Evolutionary conservation across 2,113 vertebrate species (phyloP), one percentile per base, ranked within the genome.

Genomic region (Nycticorax nycticorax): DNA sequence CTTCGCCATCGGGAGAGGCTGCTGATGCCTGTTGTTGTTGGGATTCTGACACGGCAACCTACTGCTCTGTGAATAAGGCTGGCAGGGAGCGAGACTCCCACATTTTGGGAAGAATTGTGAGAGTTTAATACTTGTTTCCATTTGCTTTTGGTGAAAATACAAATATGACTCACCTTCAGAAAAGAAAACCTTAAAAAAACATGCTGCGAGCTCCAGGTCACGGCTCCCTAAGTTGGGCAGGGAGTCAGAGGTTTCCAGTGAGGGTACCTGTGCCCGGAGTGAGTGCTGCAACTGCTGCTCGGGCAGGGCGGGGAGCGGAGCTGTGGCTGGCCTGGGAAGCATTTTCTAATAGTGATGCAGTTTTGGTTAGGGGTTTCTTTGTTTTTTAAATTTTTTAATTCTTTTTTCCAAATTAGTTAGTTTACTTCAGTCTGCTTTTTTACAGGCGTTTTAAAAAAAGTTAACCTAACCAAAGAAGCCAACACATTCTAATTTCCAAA

Each of bases 21-120:
- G 52, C 32, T 0, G 1, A 63, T 37, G 27, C 26, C 35, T 37
- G 26, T 32, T 0, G 0, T 17, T 26, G 15, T 1, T 43, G 41
- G 37, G 5, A 53, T 87, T 76, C 50, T 63, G 55, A 67, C 14
- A 23, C 2, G 9, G 12, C 32, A 85, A 48, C 9, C 13, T 80
- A 4, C 15, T 68, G 35, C 32, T 43, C n/a, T 27, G 32, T 32
- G n/a, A 35, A 26, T 50, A 50, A 28, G 28, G 12, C 35, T 87
- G 60, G 7, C 23, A 57, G 53, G n/a, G 43, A 81, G 60, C 0
- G 0, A 73, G 30, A 22, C 24, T 48, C 77, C 53, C 26, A 22
- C 26, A 22, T 68, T 81, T 43, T 21, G 23, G 37, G 50, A 78
- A 66, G 52, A 71, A 52, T 23, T 56, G 9, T 80, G 56, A 83